Conservation (phyloP, 2,888 invertebrate species). For the Synergus itoensis region DNA sequence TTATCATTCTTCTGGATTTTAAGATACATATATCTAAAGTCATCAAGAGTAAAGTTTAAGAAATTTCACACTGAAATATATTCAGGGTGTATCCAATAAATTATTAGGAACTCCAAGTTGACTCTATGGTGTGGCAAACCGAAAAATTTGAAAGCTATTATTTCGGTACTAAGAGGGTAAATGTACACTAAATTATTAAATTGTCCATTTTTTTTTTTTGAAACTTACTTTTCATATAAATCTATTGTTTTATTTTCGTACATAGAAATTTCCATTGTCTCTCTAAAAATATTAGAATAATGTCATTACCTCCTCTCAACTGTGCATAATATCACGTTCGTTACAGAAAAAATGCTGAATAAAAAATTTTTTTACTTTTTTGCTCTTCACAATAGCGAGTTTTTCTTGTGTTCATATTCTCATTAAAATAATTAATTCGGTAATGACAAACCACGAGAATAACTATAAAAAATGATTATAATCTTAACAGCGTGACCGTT, state of each 20-base stretch:
- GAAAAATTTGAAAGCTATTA: background rate
- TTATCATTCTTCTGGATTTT: background rate
- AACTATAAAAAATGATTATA: background rate
- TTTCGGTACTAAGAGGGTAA: background rate
- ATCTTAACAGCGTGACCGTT: background rate
- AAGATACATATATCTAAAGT: background rate
- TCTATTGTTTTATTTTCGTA: background rate
- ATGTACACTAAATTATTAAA: background rate
- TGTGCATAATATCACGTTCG: background rate
- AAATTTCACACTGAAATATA: background rate
- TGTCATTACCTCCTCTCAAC: background rate
- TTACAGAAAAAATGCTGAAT: background rate
- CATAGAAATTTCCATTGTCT: background rate
- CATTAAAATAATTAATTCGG: background rate
- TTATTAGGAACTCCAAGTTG: background rate
- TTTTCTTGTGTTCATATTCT: background rate
- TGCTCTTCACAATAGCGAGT: background rate
- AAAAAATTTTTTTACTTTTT: background rate
- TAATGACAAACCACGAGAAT: background rate
- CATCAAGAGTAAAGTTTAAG: background rate
- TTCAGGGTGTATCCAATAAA: background rate
- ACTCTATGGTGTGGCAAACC: background rate
- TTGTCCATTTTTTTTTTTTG: too few species aligned
- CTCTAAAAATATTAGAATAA: background rate
- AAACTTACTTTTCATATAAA: background rate